Evolutionary conservation across 2,888 invertebrate species (phyloP), one percentile per base, ranked within the genome.

Genomic region (Parnassius orleans): DNA sequence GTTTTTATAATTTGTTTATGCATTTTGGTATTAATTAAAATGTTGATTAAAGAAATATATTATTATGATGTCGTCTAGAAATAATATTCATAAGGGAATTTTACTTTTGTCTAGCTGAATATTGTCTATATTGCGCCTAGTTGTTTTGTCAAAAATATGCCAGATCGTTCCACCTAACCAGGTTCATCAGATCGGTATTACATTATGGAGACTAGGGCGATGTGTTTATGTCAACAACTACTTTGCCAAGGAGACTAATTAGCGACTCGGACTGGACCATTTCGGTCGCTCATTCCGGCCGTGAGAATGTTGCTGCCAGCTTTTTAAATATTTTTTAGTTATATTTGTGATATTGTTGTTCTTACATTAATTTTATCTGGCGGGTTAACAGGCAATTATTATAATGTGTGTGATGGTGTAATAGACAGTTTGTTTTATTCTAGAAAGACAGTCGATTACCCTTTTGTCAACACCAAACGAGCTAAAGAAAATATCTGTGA

Each of bases 211-310:
- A 52, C 33, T 42, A 19, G 61, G 64, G 68, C 63, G 66, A 64
- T 64, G 55, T 72, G 71, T 74, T 73, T 73, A 72, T 73, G 72
- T 74, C 74, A 73, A 74, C 74, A 74, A 71, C 64, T 65, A 59
- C 65, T 61, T 68, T 71, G 74, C 72, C 73, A 73, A 71, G 63
- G 57, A 67, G 68, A 68, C 65, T 59, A 65, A 58, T 61, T 59
- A 64, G 65, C 61, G 53, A 55, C 48, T 58, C 42, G 46, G 42
- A 48, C 53, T 54, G 53, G 24, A 50, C 41, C 60, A 53, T 44
- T 48, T 60, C 63, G 46, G 52, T 59, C 44, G 58, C 15, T 42
- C 47, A 50, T 56, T 59, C 48, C 48, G 56, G 33, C 56, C 52
- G 63, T 41, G 56, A 48, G 52, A 48, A 52, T 47, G 48, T 43